Evolutionary conservation across 2,888 invertebrate species (phyloP).

Genomic region (Calephelis perditalis): DNA sequence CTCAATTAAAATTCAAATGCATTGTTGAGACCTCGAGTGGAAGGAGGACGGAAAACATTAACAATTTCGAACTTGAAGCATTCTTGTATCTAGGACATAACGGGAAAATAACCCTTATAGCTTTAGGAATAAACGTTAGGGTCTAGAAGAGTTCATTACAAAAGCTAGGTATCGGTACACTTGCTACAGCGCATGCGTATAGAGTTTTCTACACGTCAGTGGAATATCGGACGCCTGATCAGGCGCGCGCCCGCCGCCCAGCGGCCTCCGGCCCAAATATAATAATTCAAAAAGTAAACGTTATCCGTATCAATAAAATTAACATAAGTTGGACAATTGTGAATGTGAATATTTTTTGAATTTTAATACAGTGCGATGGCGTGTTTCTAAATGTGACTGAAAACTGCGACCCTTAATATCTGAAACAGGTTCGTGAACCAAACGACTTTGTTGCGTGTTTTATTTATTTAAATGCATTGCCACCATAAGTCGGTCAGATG

Average conservation of each 20-base stretch:
- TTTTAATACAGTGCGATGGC: slow-evolving; percentile 47
- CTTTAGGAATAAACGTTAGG: slow-evolving; percentile 28
- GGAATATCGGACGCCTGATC: slow-evolving; percentile 39
- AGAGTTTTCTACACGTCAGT: slow-evolving; percentile 45
- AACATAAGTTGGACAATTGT: slow-evolving; percentile 21
- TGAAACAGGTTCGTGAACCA: slow-evolving; percentile 57
- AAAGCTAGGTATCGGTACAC: slow-evolving; percentile 40
- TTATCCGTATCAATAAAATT: slow-evolving; percentile 16
- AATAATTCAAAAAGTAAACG: slow-evolving; percentile 53
- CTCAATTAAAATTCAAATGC: slow-evolving; percentile 54
- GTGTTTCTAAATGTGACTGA: slow-evolving; percentile 30
- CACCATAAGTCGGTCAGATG: slow-evolving; percentile 27
- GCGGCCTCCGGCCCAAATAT: slow-evolving; percentile 36
- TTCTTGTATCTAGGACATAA: slow-evolving; percentile 37
- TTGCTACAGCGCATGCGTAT: slow-evolving; percentile 54
- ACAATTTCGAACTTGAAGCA: slow-evolving; percentile 41
- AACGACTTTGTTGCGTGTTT: slow-evolving; percentile 61
- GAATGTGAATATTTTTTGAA: slow-evolving; percentile 35
- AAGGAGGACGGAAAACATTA: slow-evolving; percentile 40
- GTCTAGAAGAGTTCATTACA: slow-evolving; percentile 48
- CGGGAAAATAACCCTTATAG: slow-evolving; percentile 30
- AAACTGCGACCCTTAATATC: slow-evolving; percentile 32
- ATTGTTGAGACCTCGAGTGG: slow-evolving; percentile 39
- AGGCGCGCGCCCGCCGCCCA: slow-evolving; percentile 49
- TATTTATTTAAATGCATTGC: slow-evolving; percentile 25